phyloP scores from a whole-genome alignment of 1,140 invertebrate species.

The Bombus sylvicola region DNA sequence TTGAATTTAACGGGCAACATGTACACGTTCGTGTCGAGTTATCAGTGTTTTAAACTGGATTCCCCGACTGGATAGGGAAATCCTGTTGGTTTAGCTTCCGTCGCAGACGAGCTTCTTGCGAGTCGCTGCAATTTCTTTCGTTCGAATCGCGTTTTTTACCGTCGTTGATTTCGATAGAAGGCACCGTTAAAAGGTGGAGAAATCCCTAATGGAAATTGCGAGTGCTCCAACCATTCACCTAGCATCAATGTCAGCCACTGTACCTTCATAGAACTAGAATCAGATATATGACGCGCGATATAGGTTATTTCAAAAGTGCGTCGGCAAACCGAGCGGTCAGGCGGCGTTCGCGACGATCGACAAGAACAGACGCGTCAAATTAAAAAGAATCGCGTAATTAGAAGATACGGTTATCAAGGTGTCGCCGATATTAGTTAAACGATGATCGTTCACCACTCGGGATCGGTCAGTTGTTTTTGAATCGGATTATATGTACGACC shows the following conservation, averaged over 20 bases:
- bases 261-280: slow-evolving; percentile 5
- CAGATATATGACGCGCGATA: not conserved
- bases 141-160: no score
- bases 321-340: not conserved
- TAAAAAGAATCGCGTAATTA: not conserved
- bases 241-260: slow-evolving; percentile 8
- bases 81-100: slow-evolving; percentile 67
- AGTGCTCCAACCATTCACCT: not conserved
- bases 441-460: not conserved
- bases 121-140: not conserved
- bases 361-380: not conserved
- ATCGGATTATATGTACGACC: not conserved
- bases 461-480: slow-evolving; percentile 11
- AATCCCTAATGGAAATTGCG: not conserved
- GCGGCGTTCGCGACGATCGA: not conserved
- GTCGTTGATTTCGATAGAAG: not conserved
- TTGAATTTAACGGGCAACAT: not conserved
- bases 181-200: not conserved
- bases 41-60: slow-evolving; percentile 37
- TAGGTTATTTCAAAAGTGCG: not conserved
- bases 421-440: not conserved
- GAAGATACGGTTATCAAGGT: not conserved
- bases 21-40: slow-evolving; percentile 18
- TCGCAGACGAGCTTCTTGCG: not conserved
- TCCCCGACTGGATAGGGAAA: slow-evolving; percentile 60